phyloP scores from a whole-genome alignment of 2,797 vertebrate genomes.

The Thalassophryne amazonica region DNA sequence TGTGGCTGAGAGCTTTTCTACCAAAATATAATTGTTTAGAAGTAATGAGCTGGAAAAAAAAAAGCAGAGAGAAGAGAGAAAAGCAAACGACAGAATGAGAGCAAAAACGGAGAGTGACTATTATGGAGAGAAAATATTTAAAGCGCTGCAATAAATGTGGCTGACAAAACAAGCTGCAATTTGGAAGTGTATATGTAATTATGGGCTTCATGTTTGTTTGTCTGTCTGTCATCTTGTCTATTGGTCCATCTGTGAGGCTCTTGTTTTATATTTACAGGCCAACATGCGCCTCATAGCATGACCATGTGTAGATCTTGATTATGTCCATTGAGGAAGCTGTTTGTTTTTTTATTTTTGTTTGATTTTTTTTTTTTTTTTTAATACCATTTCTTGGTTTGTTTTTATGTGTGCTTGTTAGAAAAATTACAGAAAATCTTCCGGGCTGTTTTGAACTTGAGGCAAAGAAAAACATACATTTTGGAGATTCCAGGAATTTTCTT shows the following conservation, averaged over 20 bases:
- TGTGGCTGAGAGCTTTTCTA: conserved; percentile 65
- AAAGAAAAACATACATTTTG: no score
- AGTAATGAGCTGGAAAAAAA: conserved; percentile 79
- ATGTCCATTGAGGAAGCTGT: no score
- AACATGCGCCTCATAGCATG: neutral
- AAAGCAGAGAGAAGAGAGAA: conserved; percentile 56
- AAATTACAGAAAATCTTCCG: no score
- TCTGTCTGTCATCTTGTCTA: neutral
- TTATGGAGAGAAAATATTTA: conserved; percentile 41
- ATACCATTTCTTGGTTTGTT: no score
- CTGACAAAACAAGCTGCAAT: conserved; percentile 55
- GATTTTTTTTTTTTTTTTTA: no score
- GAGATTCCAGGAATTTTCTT: no score
- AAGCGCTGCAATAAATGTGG: conserved; percentile 46
- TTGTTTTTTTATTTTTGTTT: no score
- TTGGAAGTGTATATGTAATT: conserved; percentile 30
- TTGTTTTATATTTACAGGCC: conserved; percentile 1
- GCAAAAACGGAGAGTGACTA: conserved; percentile 28
- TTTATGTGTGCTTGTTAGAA: no score
- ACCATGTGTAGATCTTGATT: neutral
- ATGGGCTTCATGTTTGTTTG: conserved; percentile 9
- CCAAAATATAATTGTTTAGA: conserved; percentile 76
- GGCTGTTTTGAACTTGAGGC: no score
- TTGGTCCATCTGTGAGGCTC: neutral
- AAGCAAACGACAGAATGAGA: conserved; percentile 19